phyloP scores from a whole-genome alignment of 2,797 vertebrate species.

The Enteromius afrohamiltoni region DNA sequence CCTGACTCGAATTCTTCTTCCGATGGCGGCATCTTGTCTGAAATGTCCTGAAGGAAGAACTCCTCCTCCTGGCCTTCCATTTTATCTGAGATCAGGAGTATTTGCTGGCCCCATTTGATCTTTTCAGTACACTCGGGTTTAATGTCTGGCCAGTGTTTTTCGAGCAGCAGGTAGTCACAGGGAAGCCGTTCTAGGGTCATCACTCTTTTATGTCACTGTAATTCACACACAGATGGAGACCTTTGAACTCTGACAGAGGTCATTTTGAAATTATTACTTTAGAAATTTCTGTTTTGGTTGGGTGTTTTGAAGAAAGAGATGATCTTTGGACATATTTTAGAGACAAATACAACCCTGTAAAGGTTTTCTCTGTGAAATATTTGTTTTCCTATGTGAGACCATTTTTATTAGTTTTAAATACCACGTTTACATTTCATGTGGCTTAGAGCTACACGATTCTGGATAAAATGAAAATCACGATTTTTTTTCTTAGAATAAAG shows the following conservation, averaged over 20 bases:
- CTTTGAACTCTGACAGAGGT: slow-evolving; percentile 94
- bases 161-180: slow-evolving; percentile 97
- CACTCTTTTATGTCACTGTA: slow-evolving; percentile 84
- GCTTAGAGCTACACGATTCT: too few species aligned
- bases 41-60: slow-evolving; percentile 44
- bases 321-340: slow-evolving; percentile 54
- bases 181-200: slow-evolving; percentile 90
- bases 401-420: slow-evolving; percentile 46
- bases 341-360: neutral
- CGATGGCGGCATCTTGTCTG: slow-evolving; percentile 33
- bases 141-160: slow-evolving; percentile 97
- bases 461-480: too few species aligned
- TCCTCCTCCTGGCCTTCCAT: slow-evolving; percentile 67
- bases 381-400: slow-evolving; percentile 14
- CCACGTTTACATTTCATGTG: too few species aligned
- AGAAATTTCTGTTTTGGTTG: slow-evolving; percentile 77
- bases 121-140: slow-evolving; percentile 85
- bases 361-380: slow-evolving; percentile 53
- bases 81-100: slow-evolving; percentile 85
- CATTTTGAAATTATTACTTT: slow-evolving; percentile 88
- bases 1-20: slow-evolving; percentile 21
- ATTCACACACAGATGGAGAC: slow-evolving; percentile 94
- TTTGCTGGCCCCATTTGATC: slow-evolving; percentile 92
- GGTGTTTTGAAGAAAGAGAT: slow-evolving; percentile 63
- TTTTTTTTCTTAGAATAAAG: too few species aligned